Conservation (phyloP, 2,888 invertebrate species). For the Mimachlamys varia region DNA sequence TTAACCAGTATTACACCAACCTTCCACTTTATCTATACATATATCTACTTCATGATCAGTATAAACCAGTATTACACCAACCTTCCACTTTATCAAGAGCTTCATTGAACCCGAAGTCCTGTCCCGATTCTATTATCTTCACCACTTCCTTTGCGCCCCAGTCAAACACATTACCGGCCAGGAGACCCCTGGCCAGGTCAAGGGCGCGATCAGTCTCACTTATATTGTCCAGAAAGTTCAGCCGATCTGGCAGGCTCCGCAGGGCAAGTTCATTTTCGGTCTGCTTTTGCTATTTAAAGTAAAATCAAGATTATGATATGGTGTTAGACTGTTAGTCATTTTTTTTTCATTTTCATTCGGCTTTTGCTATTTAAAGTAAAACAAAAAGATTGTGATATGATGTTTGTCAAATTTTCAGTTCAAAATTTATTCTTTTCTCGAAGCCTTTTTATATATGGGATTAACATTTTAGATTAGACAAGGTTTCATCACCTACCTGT, state of each 20-base stretch:
- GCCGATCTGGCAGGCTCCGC: conserved; percentile 86
- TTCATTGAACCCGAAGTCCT: conserved; percentile 89
- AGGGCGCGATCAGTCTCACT: conserved; percentile 81
- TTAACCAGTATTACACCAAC: too few relatives aligned
- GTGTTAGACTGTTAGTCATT: too few relatives aligned
- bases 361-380: conserved; percentile 87
- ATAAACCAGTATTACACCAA: conserved; percentile 67
- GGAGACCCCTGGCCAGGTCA: conserved; percentile 84
- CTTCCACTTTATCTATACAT: too few relatives aligned
- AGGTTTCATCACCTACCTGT: conserved; percentile 81
- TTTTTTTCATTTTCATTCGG: conserved; percentile 93
- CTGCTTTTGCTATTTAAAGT: conserved; percentile 88
- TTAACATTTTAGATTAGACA: too few relatives aligned
- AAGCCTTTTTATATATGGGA: too few relatives aligned
- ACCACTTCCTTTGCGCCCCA: conserved; percentile 97
- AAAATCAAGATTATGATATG: background rate
- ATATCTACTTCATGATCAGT: background rate
- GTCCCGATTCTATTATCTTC: conserved; percentile 89
- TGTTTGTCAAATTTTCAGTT: too few relatives aligned
- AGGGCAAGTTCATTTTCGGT: conserved; percentile 93
- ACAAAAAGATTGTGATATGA: too few relatives aligned
- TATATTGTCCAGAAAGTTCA: conserved; percentile 88
- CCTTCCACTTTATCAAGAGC: conserved; percentile 92
- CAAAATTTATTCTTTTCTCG: too few relatives aligned
- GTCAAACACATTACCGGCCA: conserved; percentile 96